Conservation (phyloP, 2,888 invertebrate genomes). For the Papilio protenor region DNA sequence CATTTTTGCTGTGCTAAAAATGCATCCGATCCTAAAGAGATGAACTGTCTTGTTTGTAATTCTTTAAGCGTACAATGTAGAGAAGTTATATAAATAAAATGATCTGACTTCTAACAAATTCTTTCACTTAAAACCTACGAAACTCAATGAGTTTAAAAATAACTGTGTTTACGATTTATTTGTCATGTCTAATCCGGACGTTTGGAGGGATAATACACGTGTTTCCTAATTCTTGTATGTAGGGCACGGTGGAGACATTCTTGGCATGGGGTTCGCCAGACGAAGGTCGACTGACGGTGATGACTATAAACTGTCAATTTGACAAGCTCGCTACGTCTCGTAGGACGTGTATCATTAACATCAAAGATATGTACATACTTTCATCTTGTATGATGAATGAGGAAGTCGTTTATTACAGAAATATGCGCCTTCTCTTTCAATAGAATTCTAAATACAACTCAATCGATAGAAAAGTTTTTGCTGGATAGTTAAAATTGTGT, state of each 20-base stretch:
- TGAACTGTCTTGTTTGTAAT: neutral
- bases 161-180: neutral
- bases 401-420: slow-evolving; percentile 5
- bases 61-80: neutral
- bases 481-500: neutral
- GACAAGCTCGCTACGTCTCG: slow-evolving; percentile 27
- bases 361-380: slow-evolving; percentile 25
- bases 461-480: slow-evolving; percentile 13
- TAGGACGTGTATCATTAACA: slow-evolving; percentile 15
- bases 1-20: neutral
- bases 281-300: slow-evolving; percentile 21
- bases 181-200: slow-evolving; percentile 29
- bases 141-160: neutral
- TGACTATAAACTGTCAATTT: slow-evolving; percentile 38
- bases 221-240: slow-evolving; percentile 24
- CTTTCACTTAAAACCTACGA: neutral
- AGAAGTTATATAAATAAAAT: neutral
- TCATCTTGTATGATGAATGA: slow-evolving; percentile 4
- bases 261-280: slow-evolving; percentile 27
- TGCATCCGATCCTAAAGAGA: neutral
- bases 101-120: neutral
- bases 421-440: neutral
- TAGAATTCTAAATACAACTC: neutral
- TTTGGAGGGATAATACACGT: slow-evolving; percentile 4
- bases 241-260: slow-evolving; percentile 22